Base-by-base conservation (phyloP, 2,113 vertebrate species). In the Cepphus grylle region DNA sequence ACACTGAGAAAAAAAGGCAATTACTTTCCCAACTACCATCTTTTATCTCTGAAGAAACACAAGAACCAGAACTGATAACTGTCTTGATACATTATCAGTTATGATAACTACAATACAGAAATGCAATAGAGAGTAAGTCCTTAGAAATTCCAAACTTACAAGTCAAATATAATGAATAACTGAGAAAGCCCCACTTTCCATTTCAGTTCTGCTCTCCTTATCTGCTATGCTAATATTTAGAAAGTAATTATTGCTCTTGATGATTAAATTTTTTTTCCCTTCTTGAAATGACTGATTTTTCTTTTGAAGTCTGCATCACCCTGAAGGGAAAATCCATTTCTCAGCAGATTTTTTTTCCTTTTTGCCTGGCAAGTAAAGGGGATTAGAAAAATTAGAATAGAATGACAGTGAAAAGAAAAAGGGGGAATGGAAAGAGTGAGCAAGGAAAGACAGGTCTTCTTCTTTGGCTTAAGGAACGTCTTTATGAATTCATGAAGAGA, bases 171-270 rank as follows among this genome's bases (percentile, higher is more conserved):
- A 95, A 73, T 76, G 86, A 94, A 86, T 90, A 85, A 65, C 7
- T 29, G 53, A 79, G 61, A 69, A 63, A 61, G 32, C 12, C 42
- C 36, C 43, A 90, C 15, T 6, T 95, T 92, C 53, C 40, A 62
- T 95, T 96, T 96, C 55, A 87, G 14, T 94, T 97, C 91, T 94
- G 38, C 20, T 87, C 21, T 85, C 71, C 94, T 97, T 96, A 96
- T 96, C 76, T 80, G 38, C 62, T 83, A 56, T 86, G 67, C 81
- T 96, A 97, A 97, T 97, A 96, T 97, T 97, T 97, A 91, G 83
- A 96, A 97, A 97, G 91, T 56, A 97, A 97, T 97, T 97, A 98
- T 91, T 96, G 66, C 56, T 97, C 90, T 88, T 86, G 42, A 84
- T 89, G 91, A 96, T 97, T 98, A 98, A 96, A 89, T 15, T 56